A percentile compares a stretch with the other conserved stretches of the same genome.
Conservation (phyloP, 1,140 invertebrate species). For the Dysdera silvatica region DNA sequence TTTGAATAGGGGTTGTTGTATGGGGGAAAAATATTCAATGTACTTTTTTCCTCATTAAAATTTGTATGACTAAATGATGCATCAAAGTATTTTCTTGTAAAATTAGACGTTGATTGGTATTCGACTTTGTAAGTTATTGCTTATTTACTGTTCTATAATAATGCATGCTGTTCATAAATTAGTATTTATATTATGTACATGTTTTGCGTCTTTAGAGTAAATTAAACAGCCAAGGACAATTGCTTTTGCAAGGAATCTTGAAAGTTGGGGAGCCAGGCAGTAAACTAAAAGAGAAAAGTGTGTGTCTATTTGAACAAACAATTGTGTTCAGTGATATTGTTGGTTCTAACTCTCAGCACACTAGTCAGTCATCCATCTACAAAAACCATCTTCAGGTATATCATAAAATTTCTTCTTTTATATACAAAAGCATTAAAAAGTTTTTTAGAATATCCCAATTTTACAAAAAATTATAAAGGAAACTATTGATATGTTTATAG, state of each 20-base stretch:
- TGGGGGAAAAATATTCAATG: no score
- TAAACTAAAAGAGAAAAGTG: slow-evolving; percentile 79
- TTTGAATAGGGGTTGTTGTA: no score
- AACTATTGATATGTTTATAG: no score
- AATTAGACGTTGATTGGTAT: no score
- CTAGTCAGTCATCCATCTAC: slow-evolving; percentile 90
- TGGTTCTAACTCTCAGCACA: slow-evolving; percentile 87
- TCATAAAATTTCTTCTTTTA: neutral
- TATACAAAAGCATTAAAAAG: neutral
- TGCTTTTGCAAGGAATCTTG: slow-evolving; percentile 82
- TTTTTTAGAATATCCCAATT: slow-evolving; percentile 11
- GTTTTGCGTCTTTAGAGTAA: slow-evolving; percentile 64
- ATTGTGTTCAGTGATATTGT: slow-evolving; percentile 94
- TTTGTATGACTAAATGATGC: no score
- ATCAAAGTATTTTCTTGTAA: no score
- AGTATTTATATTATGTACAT: neutral
- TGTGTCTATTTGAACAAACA: slow-evolving; percentile 97
- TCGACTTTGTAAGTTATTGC: no score
- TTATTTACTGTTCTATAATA: no score
- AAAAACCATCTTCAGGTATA: slow-evolving; percentile 92
- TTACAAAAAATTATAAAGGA: neutral
- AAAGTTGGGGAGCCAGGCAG: slow-evolving; percentile 62
- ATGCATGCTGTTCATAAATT: no score
- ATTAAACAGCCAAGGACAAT: slow-evolving; percentile 92
- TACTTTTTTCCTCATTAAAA: no score